Base-by-base conservation (phyloP, 2,888 invertebrate species). In the Temnothorax unifasciatus region DNA sequence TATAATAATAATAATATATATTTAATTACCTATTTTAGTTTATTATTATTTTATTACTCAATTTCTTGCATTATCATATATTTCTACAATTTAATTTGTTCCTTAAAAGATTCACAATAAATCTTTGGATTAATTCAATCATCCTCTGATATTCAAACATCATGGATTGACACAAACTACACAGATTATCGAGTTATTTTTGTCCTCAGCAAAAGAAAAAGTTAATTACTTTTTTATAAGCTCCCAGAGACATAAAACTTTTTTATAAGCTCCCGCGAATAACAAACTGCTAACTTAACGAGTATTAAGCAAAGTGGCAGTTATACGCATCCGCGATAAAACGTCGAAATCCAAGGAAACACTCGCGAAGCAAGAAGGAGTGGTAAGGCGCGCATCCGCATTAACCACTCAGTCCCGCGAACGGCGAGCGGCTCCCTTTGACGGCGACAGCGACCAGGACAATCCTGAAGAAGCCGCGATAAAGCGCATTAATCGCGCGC, bases 401-500 rank as follows among this genome's bases (percentile, higher is more conserved):
- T 90, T 90, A 89, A 90, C 79, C 82, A 88, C 86, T 69, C 74
- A 59, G 50, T 52, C 76, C 29, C 63, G 52, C 76, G 85, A 76
- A 76, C 50, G 84, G 21, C 73, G 75, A 79, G 91, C 91, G 93
- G 93, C 89, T 87, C 85, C 88, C 92, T 93, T 93, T 92, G 93
- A 92, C 91, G 89, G 74, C 88, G 85, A 77, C 85, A 82, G 82
- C 83, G 84, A 86, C 84, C 85, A 85, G 88, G 89, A 89, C 88
- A 84, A 86, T 90, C 87, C 89, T 91, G 89, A 91, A 89, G 90
- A 92, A 92, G 90, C 91, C 89, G 91, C 92, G 92, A 92, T 93
- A 93, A 93, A 93, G 92, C 91, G 92, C 92, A 92, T 92, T 93
- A 92, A 93, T 92, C 90, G 92, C 86, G 86, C 89, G 76, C 54